These are phyloP conservation scores for Phoxinus dragarum DNA, from an alignment of 2,797 vertebrate species.

Conservation along the genomic window DNA sequence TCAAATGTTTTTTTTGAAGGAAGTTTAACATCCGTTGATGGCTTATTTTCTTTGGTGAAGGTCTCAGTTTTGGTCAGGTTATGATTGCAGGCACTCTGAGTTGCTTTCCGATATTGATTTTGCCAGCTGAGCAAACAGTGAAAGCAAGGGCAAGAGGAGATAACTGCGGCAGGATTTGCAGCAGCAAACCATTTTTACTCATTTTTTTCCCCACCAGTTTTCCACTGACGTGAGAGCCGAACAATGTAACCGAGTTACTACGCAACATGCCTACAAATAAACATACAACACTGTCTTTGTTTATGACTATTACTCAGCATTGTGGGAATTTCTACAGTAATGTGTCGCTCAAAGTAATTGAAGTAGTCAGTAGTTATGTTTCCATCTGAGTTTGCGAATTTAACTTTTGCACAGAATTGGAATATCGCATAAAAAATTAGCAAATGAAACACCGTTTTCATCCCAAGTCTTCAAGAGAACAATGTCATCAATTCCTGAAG, in stretches of 20 bases:
- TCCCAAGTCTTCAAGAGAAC: not conserved
- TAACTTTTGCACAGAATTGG: not conserved
- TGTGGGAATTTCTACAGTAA: not conserved
- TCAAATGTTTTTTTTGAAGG: constrained; percentile 53
- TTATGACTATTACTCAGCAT: not conserved
- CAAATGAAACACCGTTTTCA: not conserved
- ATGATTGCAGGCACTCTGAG: constrained; percentile 39
- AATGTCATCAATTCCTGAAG: not conserved
- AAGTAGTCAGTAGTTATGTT: not conserved
- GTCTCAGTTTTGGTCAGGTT: constrained; percentile 38
- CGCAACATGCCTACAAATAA: not conserved
- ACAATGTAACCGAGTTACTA: not conserved
- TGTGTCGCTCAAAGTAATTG: not conserved
- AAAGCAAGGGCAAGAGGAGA: constrained; percentile 32
- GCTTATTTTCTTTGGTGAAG: constrained; percentile 48
- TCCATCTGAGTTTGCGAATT: not conserved
- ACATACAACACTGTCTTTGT: not conserved
- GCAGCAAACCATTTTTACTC: not conserved
- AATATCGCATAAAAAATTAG: not conserved
- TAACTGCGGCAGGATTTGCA: constrained; percentile 26
- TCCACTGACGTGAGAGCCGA: not conserved
- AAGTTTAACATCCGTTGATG: constrained; percentile 39
- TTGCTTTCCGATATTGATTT: constrained; percentile 54
- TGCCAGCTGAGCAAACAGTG: constrained; percentile 22
- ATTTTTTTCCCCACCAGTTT: not conserved